These are phyloP conservation scores for Cnemophilus loriae DNA, from an alignment of 2,113 vertebrate genomes.

Conservation along the genomic window DNA sequence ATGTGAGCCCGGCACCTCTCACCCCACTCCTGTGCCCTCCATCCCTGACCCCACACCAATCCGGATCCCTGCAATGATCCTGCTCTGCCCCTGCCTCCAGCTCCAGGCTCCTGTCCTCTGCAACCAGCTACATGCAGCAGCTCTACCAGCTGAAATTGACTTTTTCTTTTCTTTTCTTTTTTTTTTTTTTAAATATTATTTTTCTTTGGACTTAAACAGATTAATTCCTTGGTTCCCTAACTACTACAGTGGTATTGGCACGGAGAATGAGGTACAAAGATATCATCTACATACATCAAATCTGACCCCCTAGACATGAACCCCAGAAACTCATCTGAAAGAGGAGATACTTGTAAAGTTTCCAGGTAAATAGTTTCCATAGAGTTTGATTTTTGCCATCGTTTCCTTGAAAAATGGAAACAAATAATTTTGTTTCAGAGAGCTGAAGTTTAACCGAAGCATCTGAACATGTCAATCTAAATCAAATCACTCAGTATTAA, in stretches of 20 bases:
- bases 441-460: neutral
- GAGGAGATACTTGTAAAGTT: neutral
- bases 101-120: neutral
- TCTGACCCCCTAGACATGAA: neutral
- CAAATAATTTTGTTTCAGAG: neutral
- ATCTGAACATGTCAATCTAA: neutral
- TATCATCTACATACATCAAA: neutral
- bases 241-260: neutral
- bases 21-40: neutral
- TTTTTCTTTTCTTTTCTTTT: too few relatives aligned
- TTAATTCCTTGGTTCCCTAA: neutral
- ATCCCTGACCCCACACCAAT: fast-evolving
- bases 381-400: neutral
- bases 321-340: neutral
- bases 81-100: neutral
- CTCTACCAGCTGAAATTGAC: neutral
- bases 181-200: neutral
- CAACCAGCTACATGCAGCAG: neutral
- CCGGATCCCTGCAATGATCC: neutral
- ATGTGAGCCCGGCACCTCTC: neutral
- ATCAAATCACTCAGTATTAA: neutral
- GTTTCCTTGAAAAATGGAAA: neutral
- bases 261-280: neutral
- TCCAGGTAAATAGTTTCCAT: neutral
- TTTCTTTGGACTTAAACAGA: neutral